Evolutionary conservation across 2,888 invertebrate species (phyloP).

Genomic region (Acronicta psi): DNA sequence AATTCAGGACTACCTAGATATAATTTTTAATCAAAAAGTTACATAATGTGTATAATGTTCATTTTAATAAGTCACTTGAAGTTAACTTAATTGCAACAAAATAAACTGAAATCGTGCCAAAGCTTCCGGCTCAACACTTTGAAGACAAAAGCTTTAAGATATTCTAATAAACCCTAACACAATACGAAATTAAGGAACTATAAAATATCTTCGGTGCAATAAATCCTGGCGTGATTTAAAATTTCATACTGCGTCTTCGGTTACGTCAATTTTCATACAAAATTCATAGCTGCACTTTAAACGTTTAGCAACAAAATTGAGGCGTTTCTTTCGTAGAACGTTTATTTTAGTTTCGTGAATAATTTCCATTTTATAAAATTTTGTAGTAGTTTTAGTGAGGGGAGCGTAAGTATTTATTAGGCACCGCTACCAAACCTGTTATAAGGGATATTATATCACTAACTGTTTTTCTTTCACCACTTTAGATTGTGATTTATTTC

Average conservation of each 20-base stretch:
- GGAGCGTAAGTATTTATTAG: conserved; percentile 59
- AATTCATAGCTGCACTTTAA: conserved; percentile 66
- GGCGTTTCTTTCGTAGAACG: conserved; percentile 48
- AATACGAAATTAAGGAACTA: conserved; percentile 60
- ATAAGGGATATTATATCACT: conserved; percentile 48
- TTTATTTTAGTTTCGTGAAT: conserved; percentile 53
- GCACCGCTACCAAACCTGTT: conserved; percentile 37
- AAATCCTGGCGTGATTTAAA: conserved; percentile 67
- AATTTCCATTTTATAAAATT: conserved; percentile 53
- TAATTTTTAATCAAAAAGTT: not conserved
- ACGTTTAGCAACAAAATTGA: conserved; percentile 53
- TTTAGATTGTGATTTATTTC: conserved; percentile 39
- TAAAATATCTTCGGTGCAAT: conserved; percentile 59
- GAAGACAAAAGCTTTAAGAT: conserved; percentile 53
- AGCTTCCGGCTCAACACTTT: conserved; percentile 19
- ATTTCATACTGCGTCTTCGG: conserved; percentile 65
- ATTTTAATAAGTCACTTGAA: not conserved
- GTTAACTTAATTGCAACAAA: not conserved
- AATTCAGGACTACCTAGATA: conserved; percentile 14
- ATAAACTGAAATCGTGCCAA: conserved; percentile 5
- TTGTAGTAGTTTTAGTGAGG: conserved; percentile 39
- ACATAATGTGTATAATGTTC: not conserved
- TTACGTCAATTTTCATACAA: conserved; percentile 69
- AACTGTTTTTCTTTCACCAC: conserved; percentile 17
- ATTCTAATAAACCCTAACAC: conserved; percentile 58